Conservation (phyloP, 2,888 invertebrate species). For the Diogma glabrata region DNA sequence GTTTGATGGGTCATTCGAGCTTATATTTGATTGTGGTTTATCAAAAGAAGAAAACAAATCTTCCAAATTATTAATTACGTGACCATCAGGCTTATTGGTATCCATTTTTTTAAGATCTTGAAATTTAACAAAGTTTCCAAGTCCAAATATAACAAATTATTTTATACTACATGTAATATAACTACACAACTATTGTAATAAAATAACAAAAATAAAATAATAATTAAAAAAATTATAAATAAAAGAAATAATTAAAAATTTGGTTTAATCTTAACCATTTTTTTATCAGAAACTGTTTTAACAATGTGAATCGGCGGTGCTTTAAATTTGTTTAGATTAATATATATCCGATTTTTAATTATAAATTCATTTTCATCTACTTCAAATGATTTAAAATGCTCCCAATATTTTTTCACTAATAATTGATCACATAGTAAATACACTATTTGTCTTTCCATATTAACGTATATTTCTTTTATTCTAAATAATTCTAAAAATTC, state of each 20-base stretch:
- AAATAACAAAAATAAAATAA: too few species aligned
- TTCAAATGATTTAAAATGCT: not conserved
- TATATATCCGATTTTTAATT: not conserved
- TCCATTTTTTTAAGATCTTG: too few species aligned
- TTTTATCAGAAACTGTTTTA: not conserved
- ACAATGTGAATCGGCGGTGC: constrained; percentile 1
- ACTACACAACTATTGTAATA: too few species aligned
- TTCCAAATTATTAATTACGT: too few species aligned
- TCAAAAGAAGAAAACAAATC: too few species aligned
- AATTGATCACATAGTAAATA: not conserved
- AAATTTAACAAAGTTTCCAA: too few species aligned
- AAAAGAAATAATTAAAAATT: constrained; percentile 4
- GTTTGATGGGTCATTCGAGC: too few species aligned
- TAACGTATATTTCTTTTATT: constrained; percentile 1
- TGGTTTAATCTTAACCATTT: not conserved
- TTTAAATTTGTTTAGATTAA: not conserved
- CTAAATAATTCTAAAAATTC: constrained; percentile 2
- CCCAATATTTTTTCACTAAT: not conserved
- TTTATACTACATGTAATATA: too few species aligned
- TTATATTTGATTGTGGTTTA: too few species aligned
- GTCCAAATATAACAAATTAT: too few species aligned
- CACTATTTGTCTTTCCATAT: constrained; percentile 1
- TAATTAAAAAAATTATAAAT: too few species aligned
- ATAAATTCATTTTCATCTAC: constrained; percentile 2
- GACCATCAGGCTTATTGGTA: too few species aligned